Evolutionary conservation across 2,888 invertebrate genomes (phyloP).

Genomic region (Noctua pronuba): DNA sequence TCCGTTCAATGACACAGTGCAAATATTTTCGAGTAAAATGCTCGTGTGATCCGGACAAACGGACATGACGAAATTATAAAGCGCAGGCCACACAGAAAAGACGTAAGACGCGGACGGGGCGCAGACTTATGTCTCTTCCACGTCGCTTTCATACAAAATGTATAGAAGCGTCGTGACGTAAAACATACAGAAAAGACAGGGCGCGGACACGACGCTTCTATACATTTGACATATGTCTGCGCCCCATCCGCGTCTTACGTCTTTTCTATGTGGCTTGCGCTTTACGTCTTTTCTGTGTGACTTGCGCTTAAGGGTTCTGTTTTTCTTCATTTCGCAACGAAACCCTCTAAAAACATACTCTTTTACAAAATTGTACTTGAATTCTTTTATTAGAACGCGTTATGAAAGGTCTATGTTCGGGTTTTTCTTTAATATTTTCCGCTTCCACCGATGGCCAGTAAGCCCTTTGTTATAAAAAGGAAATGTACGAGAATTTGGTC

Average conservation of each 20-base stretch:
- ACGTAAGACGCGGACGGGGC: too few species aligned
- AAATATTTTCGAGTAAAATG: not conserved
- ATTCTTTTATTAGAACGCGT: conserved; percentile 4
- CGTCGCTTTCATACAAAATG: too few species aligned
- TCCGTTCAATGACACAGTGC: too few species aligned
- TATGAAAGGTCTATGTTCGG: not conserved
- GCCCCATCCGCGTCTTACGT: too few species aligned
- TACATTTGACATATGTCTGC: too few species aligned
- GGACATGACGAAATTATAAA: not conserved
- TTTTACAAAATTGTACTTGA: conserved; percentile 5
- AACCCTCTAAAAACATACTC: conserved; percentile 5
- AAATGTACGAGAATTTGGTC: conserved; percentile 6
- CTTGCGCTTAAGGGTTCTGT: conserved; percentile 2
- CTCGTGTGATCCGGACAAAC: not conserved
- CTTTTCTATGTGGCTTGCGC: too few species aligned
- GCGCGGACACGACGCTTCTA: too few species aligned
- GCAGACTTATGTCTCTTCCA: too few species aligned
- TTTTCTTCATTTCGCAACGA: not conserved
- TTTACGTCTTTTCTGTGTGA: too few species aligned
- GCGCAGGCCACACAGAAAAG: too few species aligned
- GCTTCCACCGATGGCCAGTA: not conserved
- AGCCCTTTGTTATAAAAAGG: conserved; percentile 24
- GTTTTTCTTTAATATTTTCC: conserved; percentile 24
- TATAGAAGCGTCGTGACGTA: too few species aligned
- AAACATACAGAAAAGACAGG: too few species aligned